These are phyloP conservation scores for Charanyca ferruginea DNA, from an alignment of 2,888 invertebrate species.

Conservation along the genomic window DNA sequence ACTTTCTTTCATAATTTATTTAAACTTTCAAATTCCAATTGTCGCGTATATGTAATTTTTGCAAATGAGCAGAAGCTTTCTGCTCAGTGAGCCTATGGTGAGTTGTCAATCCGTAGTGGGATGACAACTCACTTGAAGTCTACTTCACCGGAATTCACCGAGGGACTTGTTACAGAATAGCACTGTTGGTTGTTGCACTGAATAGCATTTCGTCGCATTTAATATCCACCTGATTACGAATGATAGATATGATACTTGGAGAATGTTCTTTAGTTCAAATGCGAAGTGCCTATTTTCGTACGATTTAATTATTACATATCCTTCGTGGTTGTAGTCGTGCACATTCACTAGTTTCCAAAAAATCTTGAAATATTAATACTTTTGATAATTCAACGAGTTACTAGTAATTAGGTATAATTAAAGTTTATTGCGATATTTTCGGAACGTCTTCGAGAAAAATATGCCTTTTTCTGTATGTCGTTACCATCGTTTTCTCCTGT, in stretches of 20 bases:
- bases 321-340: constrained; percentile 6
- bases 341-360: constrained; percentile 3
- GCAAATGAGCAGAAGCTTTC: neutral
- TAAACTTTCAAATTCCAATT: neutral
- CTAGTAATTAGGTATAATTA: constrained; percentile 23
- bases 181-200: neutral
- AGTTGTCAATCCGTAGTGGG: neutral
- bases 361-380: constrained; percentile 17
- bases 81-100: no score
- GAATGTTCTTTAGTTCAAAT: constrained; percentile 17
- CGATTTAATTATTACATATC: constrained; percentile 20
- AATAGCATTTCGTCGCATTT: constrained; percentile 46
- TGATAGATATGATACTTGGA: neutral
- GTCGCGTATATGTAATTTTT: constrained; percentile 7
- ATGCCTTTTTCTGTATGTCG: constrained; percentile 16
- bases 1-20: constrained; percentile 4
- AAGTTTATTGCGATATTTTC: constrained; percentile 10
- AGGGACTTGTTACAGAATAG: neutral
- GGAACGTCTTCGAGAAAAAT: constrained; percentile 35
- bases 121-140: neutral
- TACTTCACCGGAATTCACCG: neutral
- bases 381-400: constrained; percentile 27
- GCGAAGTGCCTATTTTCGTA: constrained; percentile 1
- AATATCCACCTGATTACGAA: constrained; percentile 24
- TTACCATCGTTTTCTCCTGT: constrained; percentile 36